phyloP scores from a whole-genome alignment of 1,140 invertebrate genomes.

The Stegodyphus mimosarum region DNA sequence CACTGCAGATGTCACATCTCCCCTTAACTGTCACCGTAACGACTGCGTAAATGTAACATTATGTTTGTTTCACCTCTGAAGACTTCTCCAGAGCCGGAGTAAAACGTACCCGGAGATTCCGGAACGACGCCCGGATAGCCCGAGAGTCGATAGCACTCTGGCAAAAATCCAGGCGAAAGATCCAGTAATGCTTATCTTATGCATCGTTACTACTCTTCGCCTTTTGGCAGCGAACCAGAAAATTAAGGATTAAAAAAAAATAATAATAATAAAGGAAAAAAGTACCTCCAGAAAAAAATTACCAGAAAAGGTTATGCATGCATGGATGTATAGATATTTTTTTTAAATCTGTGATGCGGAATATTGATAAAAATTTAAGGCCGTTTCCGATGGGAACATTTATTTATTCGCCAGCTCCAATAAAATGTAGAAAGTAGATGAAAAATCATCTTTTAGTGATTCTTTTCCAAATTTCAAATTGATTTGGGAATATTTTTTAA shows the following conservation, averaged over 20 bases:
- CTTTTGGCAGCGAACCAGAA: conserved; percentile 41
- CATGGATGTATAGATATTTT: background rate
- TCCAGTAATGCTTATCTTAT: background rate
- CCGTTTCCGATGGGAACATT: background rate
- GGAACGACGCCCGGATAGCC: too few relatives aligned
- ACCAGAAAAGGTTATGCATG: conserved; percentile 17
- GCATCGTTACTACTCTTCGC: background rate
- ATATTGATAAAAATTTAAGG: background rate
- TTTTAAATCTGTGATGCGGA: background rate
- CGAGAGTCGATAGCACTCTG: background rate
- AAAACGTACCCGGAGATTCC: background rate
- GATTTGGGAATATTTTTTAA: too few relatives aligned
- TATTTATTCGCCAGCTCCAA: too few relatives aligned
- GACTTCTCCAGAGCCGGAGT: background rate
- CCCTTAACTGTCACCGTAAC: too few relatives aligned
- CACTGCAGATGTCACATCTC: too few relatives aligned
- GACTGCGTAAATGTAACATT: too few relatives aligned
- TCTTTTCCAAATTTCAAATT: too few relatives aligned
- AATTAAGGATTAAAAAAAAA: conserved; percentile 3
- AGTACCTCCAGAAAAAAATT: conserved; percentile 15
- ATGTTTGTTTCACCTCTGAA: too few relatives aligned
- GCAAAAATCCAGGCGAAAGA: background rate
- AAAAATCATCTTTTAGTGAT: too few relatives aligned
- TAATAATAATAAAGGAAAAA: background rate
- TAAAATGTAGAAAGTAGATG: too few relatives aligned